Percentiles rank a stretch among this genome's conserved stretches.
Conservation (phyloP, 2,113 vertebrate species). For the Octodon degus region DNA sequence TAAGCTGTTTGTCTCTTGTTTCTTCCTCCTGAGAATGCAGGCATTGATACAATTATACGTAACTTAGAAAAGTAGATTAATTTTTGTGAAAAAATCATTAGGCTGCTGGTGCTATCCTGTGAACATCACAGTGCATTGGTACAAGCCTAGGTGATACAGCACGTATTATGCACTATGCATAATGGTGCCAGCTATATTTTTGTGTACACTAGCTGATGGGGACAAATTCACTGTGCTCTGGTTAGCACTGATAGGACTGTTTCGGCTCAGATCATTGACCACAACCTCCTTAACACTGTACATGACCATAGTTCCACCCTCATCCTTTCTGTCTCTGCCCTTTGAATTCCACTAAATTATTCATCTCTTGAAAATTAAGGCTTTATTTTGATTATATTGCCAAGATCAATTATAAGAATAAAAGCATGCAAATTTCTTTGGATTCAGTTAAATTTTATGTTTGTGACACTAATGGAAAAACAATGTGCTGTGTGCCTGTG, state of each 20-base stretch:
- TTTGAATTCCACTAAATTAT: constrained; percentile 3
- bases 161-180: background rate
- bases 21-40: background rate
- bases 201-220: background rate
- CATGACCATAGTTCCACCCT: background rate
- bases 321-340: background rate
- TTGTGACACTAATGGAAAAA: background rate
- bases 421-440: constrained; percentile 5
- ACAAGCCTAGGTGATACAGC: background rate
- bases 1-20: background rate
- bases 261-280: background rate
- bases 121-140: background rate
- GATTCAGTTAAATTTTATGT: background rate
- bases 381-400: constrained; percentile 3
- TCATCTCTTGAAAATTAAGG: constrained; percentile 62
- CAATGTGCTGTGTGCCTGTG: background rate
- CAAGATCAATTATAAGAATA: constrained; percentile 42
- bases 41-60: background rate
- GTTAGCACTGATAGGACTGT: background rate
- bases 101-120: background rate
- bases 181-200: background rate
- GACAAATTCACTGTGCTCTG: background rate
- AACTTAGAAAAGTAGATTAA: background rate
- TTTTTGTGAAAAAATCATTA: background rate
- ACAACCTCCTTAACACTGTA: background rate